phyloP scores from a whole-genome alignment of 2,888 invertebrate genomes.

The Himalopsyche kuldschensis region DNA sequence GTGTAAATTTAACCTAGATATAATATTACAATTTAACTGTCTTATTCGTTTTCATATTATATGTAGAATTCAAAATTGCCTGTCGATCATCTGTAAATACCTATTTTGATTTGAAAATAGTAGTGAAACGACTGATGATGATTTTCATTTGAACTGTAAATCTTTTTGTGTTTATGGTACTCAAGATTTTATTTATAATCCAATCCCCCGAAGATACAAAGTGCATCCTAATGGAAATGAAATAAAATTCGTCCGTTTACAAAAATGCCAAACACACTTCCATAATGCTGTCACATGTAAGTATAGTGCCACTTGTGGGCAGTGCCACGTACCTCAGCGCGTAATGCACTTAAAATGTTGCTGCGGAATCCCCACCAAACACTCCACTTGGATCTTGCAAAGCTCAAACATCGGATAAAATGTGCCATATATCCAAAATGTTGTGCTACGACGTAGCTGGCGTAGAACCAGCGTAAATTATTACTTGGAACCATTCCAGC shows the following conservation, averaged over 20 bases:
- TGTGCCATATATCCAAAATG: constrained; percentile 1
- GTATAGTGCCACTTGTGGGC: background rate
- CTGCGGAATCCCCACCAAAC: constrained; percentile 13
- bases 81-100: too few relatives aligned
- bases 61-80: too few relatives aligned
- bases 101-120: too few relatives aligned
- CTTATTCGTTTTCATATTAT: too few relatives aligned
- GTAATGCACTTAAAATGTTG: constrained; percentile 33
- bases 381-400: constrained; percentile 2
- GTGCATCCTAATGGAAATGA: background rate
- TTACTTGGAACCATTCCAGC: too few relatives aligned
- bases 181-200: too few relatives aligned
- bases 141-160: too few relatives aligned
- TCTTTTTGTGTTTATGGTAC: too few relatives aligned
- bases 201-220: background rate
- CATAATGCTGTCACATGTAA: background rate
- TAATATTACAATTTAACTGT: too few relatives aligned
- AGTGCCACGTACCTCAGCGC: constrained; percentile 12
- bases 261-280: constrained; percentile 3
- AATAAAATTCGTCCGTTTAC: too few relatives aligned
- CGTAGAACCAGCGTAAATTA: background rate
- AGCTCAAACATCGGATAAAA: constrained; percentile 13
- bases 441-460: background rate
- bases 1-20: too few relatives aligned
- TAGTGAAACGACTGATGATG: too few relatives aligned